Evolutionary conservation across 2,888 invertebrate genomes (phyloP).

Genomic region (Tigriopus californicus): DNA sequence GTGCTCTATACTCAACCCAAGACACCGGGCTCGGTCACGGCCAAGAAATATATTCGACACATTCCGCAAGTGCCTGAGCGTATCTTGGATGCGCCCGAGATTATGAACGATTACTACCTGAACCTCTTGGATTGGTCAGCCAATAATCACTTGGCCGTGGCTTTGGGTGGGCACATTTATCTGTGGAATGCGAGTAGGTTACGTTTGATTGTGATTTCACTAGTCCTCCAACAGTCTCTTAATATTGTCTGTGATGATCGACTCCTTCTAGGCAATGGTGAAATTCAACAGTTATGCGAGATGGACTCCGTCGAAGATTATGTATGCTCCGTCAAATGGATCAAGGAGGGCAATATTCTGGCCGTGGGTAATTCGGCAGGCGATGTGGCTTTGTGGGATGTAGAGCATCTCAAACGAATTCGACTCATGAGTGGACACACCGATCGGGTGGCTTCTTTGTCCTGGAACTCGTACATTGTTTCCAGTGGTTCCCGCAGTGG

Average conservation of each 20-base stretch:
- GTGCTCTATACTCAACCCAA: slow-evolving; percentile 65
- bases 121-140: slow-evolving; percentile 90
- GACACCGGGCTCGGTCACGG: slow-evolving; percentile 42
- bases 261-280: background rate
- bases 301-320: slow-evolving; percentile 56
- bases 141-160: slow-evolving; percentile 79
- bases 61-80: slow-evolving; percentile 84
- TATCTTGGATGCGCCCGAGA: slow-evolving; percentile 92
- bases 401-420: slow-evolving; percentile 48
- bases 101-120: slow-evolving; percentile 88
- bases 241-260: no score
- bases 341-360: slow-evolving; percentile 57
- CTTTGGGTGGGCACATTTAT: slow-evolving; percentile 33
- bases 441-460: slow-evolving; percentile 63
- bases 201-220: no score
- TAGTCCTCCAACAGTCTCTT: no score
- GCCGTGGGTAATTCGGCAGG: slow-evolving; percentile 73
- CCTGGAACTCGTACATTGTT: slow-evolving; percentile 77
- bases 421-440: slow-evolving; percentile 69
- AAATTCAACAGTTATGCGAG: slow-evolving; percentile 36
- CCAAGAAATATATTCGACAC: slow-evolving; percentile 39
- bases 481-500: slow-evolving; percentile 69
- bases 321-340: slow-evolving; percentile 63
- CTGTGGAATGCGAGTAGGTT: slow-evolving; percentile 26
- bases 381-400: slow-evolving; percentile 77